These are phyloP conservation scores for Epistrophe eligans DNA, from an alignment of 2,888 invertebrate genomes.

Conservation along the genomic window DNA sequence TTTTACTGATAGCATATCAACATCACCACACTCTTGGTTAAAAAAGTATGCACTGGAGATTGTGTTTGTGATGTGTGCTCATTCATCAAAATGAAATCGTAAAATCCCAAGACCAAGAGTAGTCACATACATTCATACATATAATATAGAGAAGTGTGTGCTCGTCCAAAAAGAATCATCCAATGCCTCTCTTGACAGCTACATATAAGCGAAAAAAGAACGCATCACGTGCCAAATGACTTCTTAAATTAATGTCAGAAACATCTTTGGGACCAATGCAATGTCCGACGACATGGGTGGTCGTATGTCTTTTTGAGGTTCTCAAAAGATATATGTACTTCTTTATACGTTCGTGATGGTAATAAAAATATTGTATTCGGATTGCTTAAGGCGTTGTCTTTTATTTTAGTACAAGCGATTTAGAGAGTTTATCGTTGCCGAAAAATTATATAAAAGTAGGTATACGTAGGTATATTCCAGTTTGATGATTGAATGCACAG, in stretches of 20 bases:
- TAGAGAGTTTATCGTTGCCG: constrained; percentile 53
- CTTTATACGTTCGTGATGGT: constrained; percentile 59
- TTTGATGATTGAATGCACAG: constrained; percentile 22
- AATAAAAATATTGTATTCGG: constrained; percentile 56
- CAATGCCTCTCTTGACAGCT: constrained; percentile 45
- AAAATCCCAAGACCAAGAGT: constrained; percentile 54
- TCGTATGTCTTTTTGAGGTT: constrained; percentile 39
- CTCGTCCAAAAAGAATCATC: constrained; percentile 27
- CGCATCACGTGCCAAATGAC: constrained; percentile 76
- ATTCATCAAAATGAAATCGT: constrained; percentile 74
- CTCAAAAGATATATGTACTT: background rate
- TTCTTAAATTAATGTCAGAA: constrained; percentile 75
- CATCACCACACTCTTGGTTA: constrained; percentile 31
- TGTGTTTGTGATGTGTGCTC: constrained; percentile 51
- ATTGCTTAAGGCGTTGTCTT: constrained; percentile 70
- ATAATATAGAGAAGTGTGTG: constrained; percentile 5
- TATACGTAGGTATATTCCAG: too few species aligned
- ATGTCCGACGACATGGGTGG: constrained; percentile 75
- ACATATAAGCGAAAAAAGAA: constrained; percentile 65
- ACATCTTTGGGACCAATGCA: constrained; percentile 64
- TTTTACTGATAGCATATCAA: constrained; percentile 64
- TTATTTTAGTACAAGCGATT: constrained; percentile 69
- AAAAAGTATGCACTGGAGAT: constrained; percentile 45
- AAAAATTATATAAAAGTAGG: constrained; percentile 28
- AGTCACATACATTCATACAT: too few species aligned